phyloP scores from a whole-genome alignment of 2,888 invertebrate species.

The Dorcus parallelipipedus region DNA sequence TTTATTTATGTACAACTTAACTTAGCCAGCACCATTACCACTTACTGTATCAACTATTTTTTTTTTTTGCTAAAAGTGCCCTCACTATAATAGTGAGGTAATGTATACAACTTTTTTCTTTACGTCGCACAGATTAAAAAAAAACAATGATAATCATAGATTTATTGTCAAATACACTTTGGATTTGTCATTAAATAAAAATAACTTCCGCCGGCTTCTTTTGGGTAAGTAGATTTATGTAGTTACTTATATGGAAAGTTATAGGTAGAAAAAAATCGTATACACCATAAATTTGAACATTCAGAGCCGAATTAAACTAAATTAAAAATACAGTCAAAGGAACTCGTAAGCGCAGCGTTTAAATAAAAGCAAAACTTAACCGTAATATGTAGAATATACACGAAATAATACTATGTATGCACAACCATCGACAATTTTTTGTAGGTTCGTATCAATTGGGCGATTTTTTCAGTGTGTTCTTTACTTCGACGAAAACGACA shows the following conservation, averaged over 20 bases:
- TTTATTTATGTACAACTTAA: slow-evolving; percentile 21
- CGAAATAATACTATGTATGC: slow-evolving; percentile 37
- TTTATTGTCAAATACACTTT: too few species aligned
- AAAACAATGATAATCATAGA: too few species aligned
- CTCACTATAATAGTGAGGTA: too few species aligned
- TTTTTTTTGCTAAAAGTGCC: not conserved
- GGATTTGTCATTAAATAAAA: too few species aligned
- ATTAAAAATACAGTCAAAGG: slow-evolving; percentile 21
- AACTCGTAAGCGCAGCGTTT: slow-evolving; percentile 28
- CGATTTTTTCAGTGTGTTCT: slow-evolving; percentile 2
- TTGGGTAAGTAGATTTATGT: too few species aligned
- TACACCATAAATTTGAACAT: too few species aligned
- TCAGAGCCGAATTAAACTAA: too few species aligned
- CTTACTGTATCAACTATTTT: slow-evolving; percentile 20
- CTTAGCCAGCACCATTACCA: slow-evolving; percentile 18
- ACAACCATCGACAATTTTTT: slow-evolving; percentile 33
- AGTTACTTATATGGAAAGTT: too few species aligned
- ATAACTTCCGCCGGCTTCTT: too few species aligned
- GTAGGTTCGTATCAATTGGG: slow-evolving; percentile 11
- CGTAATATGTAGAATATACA: slow-evolving; percentile 8
- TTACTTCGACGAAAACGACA: not conserved
- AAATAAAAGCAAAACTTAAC: slow-evolving; percentile 28
- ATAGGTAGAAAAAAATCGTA: too few species aligned
- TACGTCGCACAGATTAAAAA: too few species aligned
- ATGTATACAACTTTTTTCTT: too few species aligned